Base-by-base conservation (phyloP, 2,888 invertebrate species). In the Clostera curtula region DNA sequence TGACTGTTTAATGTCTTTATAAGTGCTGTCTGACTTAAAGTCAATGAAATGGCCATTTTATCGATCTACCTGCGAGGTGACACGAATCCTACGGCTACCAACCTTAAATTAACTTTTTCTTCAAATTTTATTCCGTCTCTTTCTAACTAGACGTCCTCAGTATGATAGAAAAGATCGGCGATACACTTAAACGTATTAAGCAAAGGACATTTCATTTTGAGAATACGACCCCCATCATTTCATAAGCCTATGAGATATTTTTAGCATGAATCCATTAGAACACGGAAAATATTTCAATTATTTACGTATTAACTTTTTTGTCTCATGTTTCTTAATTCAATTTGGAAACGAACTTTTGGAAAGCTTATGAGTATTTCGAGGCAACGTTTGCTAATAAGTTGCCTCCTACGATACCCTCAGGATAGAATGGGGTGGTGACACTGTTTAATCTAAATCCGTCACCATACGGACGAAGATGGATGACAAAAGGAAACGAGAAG, bases 61-160 rank as follows among this genome's bases (percentile, higher is more conserved):
- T 80, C 76, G 77, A 73, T 80, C 80, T 82, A 83, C 82, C 82
- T 82, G 82, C 62, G 55, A 63, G 60, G 66, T 73, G 75, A 77
- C 75, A 76, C 69, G 70, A 72, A 71, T 61, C 62, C 58, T 43
- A 55, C 46, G 56, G 58, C 62, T 61, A 50, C 67, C 69, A 75
- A 74, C 75, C 75, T 69, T 62, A 57, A 56, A 79, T 77, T 79
- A 75, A 64, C 71, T 76, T 82, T 79, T 77, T 75, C 64, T 67
- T 58, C 45, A 70, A 71, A 73, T 69, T 64, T 49, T 69, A 68
- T 67, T 67, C 49, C 39, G 26, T 74, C 74, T 49, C 51, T 36
- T 26, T 72, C 57, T 39, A 24, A 26, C 19, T 34, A 38, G 31
- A 17, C 6, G 27, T 37, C 24, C 12, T 3, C 14, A n/a, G n/a